These are phyloP conservation scores for Chondrosia reniformis DNA, from an alignment of 37 sponge, comb jelly and placozoan genomes.

Conservation along the genomic window DNA sequence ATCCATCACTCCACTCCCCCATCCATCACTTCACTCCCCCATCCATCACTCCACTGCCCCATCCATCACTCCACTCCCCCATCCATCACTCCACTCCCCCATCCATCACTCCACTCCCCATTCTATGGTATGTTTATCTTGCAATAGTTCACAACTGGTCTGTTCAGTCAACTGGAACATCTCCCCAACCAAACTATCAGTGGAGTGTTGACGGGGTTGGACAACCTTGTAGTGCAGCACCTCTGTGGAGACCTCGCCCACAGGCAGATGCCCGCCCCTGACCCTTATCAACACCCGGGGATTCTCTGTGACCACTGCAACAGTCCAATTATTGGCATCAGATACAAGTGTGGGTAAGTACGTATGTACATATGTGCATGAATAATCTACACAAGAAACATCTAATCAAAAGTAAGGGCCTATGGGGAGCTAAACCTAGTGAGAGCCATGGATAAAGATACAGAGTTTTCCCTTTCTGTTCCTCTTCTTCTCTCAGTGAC, in stretches of 20 bases:
- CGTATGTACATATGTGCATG: no score
- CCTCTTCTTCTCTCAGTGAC: no score
- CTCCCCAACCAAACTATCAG: slow-evolving; percentile 29
- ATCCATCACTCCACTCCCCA: no score
- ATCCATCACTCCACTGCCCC: no score
- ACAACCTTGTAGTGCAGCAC: neutral
- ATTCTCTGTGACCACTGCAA: slow-evolving; percentile 74
- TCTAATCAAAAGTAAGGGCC: no score
- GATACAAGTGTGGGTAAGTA: slow-evolving; percentile 91
- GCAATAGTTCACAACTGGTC: neutral
- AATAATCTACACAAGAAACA: no score
- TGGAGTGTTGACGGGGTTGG: slow-evolving; percentile 22
- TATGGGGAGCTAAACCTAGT: no score
- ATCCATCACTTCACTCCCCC: slow-evolving; percentile 2
- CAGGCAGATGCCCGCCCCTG: neutral
- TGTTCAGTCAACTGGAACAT: slow-evolving; percentile 14
- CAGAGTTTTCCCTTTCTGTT: no score
- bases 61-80: neutral
- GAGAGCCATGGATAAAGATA: no score
- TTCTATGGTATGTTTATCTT: no score
- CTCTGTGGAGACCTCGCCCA: neutral
- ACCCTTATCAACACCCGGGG: slow-evolving; percentile 26
- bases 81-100: no score
- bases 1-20: no score
- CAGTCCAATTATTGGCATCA: slow-evolving; percentile 42